Evolutionary conservation across 2,113 vertebrate genomes (phyloP).

Genomic region (Chamaea fasciata): DNA sequence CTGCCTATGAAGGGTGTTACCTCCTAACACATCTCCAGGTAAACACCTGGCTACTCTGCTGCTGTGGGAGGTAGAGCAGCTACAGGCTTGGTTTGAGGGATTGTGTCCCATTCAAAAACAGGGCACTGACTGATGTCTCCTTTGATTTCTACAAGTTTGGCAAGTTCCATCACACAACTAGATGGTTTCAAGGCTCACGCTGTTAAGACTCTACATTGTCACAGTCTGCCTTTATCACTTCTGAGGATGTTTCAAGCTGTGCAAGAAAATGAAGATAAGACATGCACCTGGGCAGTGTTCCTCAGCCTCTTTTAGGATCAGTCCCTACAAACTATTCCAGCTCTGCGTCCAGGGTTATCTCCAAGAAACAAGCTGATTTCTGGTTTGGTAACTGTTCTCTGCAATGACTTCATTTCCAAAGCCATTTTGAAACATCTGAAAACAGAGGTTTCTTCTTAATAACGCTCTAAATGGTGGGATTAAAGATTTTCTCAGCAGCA

Average conservation of each 20-base stretch:
- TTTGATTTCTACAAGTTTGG: neutral
- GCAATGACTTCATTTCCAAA: neutral
- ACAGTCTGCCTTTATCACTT: neutral
- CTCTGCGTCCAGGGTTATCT: neutral
- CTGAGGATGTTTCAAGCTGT: neutral
- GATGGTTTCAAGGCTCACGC: neutral
- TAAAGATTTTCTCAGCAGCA: slow-evolving; percentile 21
- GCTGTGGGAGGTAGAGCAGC: fast-evolving
- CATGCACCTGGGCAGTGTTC: neutral
- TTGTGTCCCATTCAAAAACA: neutral
- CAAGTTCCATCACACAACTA: neutral
- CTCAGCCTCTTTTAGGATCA: neutral
- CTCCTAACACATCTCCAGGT: neutral
- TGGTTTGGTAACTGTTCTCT: neutral
- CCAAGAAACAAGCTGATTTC: neutral
- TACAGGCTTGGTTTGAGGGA: neutral
- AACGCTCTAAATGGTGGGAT: neutral
- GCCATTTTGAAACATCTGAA: neutral
- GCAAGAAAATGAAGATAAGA: neutral
- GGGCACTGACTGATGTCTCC: neutral
- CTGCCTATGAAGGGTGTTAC: neutral
- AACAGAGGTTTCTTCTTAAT: neutral
- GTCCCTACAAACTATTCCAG: neutral
- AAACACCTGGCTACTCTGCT: neutral
- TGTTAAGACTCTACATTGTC: fast-evolving